These are phyloP conservation scores for Podarcis raffonei DNA, from an alignment of 2,113 vertebrate genomes.

Conservation along the genomic window DNA sequence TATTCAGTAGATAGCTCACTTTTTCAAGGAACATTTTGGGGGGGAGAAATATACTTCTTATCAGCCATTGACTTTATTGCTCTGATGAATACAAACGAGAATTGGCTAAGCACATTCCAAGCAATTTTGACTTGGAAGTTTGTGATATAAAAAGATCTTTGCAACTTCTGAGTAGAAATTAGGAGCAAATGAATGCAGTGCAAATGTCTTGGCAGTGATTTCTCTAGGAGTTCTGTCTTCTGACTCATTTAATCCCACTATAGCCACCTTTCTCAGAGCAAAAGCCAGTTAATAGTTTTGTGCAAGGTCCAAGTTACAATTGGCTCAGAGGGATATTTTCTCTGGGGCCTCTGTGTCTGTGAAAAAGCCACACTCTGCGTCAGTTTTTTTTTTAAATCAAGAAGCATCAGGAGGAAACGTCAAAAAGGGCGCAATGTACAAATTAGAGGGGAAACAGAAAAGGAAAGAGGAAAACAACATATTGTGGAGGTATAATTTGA, in stretches of 20 bases:
- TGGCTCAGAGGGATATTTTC: constrained; percentile 74
- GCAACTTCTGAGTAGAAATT: constrained; percentile 60
- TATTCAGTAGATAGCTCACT: constrained; percentile 70
- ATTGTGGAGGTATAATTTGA: constrained; percentile 42
- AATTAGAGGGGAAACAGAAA: constrained; percentile 63
- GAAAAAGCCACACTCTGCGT: constrained; percentile 78
- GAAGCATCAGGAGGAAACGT: constrained; percentile 79
- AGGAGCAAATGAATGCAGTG: constrained; percentile 49
- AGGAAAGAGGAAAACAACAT: constrained; percentile 28
- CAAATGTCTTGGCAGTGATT: constrained; percentile 59
- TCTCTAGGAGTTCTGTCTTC: constrained; percentile 58
- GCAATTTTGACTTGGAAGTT: constrained; percentile 41
- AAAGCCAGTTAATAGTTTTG: constrained; percentile 68
- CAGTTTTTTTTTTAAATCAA: constrained; percentile 46
- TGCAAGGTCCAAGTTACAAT: constrained; percentile 71
- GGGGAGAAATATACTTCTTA: constrained; percentile 21
- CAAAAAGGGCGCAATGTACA: constrained; percentile 69
- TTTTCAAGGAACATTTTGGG: constrained; percentile 68
- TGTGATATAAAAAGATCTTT: constrained; percentile 47
- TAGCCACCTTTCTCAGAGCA: constrained; percentile 75
- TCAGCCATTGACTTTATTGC: constrained; percentile 39
- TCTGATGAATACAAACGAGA: neutral
- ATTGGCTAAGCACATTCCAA: constrained; percentile 34
- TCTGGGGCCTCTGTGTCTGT: constrained; percentile 81
- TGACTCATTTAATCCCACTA: constrained; percentile 64